Conservation (phyloP, 2,797 vertebrate species). For the Gymnothorax javanicus region DNA sequence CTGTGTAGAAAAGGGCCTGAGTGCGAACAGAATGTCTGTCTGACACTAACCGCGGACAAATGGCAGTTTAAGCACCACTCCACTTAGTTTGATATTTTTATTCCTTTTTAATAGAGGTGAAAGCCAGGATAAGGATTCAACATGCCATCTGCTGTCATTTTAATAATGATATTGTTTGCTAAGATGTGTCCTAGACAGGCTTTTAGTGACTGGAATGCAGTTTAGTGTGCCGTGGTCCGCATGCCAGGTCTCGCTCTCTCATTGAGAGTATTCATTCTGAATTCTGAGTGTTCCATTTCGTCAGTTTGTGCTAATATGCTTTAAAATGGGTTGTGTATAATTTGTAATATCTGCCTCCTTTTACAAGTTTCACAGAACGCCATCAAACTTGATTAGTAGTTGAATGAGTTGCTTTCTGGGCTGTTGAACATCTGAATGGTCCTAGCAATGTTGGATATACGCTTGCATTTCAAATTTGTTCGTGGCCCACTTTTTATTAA, state of each 20-base stretch:
- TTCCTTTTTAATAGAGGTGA: background rate
- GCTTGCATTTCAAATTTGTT: background rate
- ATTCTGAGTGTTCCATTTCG: background rate
- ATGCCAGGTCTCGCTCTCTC: background rate
- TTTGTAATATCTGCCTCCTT: background rate
- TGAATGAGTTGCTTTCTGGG: background rate
- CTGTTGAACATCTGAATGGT: background rate
- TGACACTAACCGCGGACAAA: background rate
- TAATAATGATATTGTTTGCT: background rate
- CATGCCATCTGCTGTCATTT: background rate
- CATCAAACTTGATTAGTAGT: background rate
- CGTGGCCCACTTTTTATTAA: background rate
- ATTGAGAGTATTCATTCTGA: background rate
- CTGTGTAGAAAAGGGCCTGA: background rate
- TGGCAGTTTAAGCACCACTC: background rate
- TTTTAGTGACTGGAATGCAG: background rate
- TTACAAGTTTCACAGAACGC: background rate
- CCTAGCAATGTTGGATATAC: background rate
- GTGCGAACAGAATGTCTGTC: background rate
- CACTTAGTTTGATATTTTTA: background rate
- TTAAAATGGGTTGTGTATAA: background rate
- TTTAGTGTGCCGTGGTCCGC: background rate
- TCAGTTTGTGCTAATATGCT: background rate
- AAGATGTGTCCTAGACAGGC: slow-evolving; percentile 14
- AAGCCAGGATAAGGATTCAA: background rate